Base-by-base conservation (phyloP, 2,113 vertebrate species). In the Pseudopodoces humilis region DNA sequence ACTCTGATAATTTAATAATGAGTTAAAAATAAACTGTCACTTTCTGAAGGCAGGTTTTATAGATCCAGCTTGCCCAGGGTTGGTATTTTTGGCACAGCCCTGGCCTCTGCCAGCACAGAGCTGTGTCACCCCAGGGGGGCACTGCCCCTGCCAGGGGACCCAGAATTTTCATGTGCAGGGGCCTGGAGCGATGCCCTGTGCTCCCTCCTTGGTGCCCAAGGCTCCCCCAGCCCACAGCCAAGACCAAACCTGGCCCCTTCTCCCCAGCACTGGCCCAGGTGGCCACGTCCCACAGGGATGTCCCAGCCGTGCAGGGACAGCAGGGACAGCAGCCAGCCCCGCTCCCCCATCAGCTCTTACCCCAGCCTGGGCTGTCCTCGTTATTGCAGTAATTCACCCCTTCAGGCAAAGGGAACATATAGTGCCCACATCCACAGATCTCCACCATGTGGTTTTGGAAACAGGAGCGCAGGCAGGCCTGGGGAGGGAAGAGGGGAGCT, bases 391-490 rank as follows among this genome's bases (percentile, higher is more conserved):
- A 98, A 12, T 67, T 94, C 10, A 91, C 58, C 39, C 98, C 98
- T 0, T 7, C 49, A 3, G 98, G 98, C 16, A 98, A 69, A 0
- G 98, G 98, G 47, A 97, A 98, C 74, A 98, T 81, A 5, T 98
- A 98, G 95, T 98, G 97, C 9, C 96, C 98, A 1, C 98, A 98
- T 24, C 95, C 83, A 27, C 98, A 98, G 78, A 53, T 95, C 4
- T 46, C 77, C 4, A 87, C 72, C 98, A 98, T 98, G 83, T 97
- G 91, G 14, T 78, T 96, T 55, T 98, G 98, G 96, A 98, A 98
- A 50, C 98, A 98, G 33, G 98, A 98, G 47, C 97, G 97, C 30
- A 98, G 97, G 62, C 98, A 98, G 21, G 98, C 98, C 98, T 98
- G 96, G 7, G 21, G 68, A 59, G 68, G 81, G 53, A 22, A 50